Base-by-base conservation (phyloP, 1,140 invertebrate species). In the Gyrodactylus salaris region DNA sequence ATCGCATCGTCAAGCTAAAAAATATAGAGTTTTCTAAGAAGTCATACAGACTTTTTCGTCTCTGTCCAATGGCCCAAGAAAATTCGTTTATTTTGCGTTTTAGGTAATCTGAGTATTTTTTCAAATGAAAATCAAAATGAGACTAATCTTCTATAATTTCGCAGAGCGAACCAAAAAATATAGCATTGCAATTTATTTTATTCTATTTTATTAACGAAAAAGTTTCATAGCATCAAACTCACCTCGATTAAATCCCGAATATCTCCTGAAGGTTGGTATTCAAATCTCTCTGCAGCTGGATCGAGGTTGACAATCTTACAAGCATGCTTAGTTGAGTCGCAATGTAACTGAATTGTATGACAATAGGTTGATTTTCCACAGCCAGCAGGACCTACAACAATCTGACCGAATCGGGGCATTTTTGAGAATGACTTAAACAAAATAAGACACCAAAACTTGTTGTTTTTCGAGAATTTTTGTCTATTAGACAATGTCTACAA, bases 331-430 rank as follows among this genome's bases (percentile, higher is more conserved):
- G 85, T 79, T 75, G 86, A 85, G 75, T 85, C 84, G 71, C 86
- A 88, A 81, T 96, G 89, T 79, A 86, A 86, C 75, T 88, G 86
- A 78, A 98, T 85, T 19, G 86, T 85, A 69, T 86, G 86, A 79
- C 94, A 98, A 79, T 97, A 99, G 0, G 92, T 97, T 0, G 92
- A 95, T 88, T 84, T 94, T 73, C 92, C 93, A 81, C 88, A 88
- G 0, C 93, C 93, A 0, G 92, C 91, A 21, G 91, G 91, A 1
- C 92, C 92, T 76, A 95, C 87, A 25, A 96, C 87, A 75, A 96
- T 81, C 79, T 95, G 91, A 23, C 22, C 72, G 26, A 26, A 73
- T 68, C 72, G 23, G 23, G 72, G 34, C 72, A 73, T 71, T n/a
- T n/a, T n/a, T n/a, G n/a, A n/a, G n/a, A n/a, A 54, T n/a, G 7